Percentiles rank a stretch among this genome's conserved stretches.
These are phyloP conservation scores for Leptonema lineaticorne DNA, from an alignment of 1,140 invertebrate genomes.

Conservation along the genomic window DNA sequence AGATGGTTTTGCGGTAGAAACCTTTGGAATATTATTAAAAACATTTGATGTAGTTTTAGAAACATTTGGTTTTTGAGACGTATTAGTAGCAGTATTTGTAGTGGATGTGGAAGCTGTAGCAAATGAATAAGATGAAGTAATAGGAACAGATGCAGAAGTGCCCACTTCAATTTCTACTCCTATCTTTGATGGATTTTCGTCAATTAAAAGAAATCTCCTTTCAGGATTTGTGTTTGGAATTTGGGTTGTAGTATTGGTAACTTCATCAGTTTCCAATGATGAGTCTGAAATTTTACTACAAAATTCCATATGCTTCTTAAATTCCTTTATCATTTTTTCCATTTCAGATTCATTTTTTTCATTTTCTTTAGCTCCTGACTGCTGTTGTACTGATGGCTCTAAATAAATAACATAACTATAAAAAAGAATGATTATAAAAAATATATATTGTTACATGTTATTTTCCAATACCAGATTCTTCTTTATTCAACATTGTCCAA, in stretches of 20 bases:
- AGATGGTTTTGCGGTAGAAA: not conserved
- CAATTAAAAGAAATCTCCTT: not conserved
- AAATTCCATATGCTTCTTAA: slow-evolving; percentile 1
- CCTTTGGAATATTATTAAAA: no score
- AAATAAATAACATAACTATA: no score
- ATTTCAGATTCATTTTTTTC: not conserved
- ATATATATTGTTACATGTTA: not conserved
- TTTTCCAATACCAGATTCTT: not conserved
- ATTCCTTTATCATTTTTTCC: not conserved
- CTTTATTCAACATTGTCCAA: slow-evolving; percentile 5
- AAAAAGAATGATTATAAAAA: not conserved
- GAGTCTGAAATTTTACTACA: not conserved
- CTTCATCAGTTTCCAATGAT: not conserved
- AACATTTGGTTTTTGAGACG: not conserved
- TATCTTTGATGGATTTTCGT: not conserved
- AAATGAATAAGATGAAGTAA: not conserved
- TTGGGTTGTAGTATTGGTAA: not conserved
- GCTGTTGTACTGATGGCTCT: no score
- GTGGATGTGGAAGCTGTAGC: not conserved
- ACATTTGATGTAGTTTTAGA: no score
- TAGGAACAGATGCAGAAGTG: not conserved
- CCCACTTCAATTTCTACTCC: no score
- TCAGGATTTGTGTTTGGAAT: not conserved
- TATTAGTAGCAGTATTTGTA: not conserved
- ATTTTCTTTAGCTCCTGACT: no score